phyloP scores from a whole-genome alignment of 1,140 invertebrate species.

The Drosophila equinoxialis region DNA sequence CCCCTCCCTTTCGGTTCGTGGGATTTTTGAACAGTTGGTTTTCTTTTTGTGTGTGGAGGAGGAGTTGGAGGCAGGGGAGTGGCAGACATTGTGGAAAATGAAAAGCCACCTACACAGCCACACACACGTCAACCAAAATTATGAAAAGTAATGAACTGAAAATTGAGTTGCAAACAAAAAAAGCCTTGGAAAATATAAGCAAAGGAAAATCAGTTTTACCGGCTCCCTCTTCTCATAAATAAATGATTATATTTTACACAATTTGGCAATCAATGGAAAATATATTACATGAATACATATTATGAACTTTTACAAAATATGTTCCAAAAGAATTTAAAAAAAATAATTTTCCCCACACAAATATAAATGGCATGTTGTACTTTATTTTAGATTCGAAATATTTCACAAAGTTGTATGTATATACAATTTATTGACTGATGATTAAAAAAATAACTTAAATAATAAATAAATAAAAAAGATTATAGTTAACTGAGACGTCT shows the following conservation, averaged over 20 bases:
- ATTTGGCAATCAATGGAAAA: constrained; percentile 28
- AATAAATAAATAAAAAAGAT: too few relatives aligned
- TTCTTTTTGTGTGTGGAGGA: background rate
- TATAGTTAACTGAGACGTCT: too few relatives aligned
- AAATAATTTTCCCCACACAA: too few relatives aligned
- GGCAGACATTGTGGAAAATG: background rate
- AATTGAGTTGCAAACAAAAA: constrained; percentile 51
- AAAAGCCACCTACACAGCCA: constrained; percentile 27
- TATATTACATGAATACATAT: constrained; percentile 8
- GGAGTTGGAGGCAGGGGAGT: background rate
- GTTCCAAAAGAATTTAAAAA: too few relatives aligned
- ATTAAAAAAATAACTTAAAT: too few relatives aligned
- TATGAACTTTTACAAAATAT: background rate
- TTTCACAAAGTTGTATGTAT: too few relatives aligned
- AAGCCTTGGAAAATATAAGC: background rate
- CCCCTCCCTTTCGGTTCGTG: constrained; percentile 38
- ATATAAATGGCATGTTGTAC: too few relatives aligned
- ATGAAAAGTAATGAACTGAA: constrained; percentile 74
- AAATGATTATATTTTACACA: constrained; percentile 21
- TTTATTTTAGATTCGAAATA: too few relatives aligned
- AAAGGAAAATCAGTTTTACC: background rate
- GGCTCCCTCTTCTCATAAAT: constrained; percentile 14
- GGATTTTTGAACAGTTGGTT: constrained; percentile 70
- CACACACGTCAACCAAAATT: constrained; percentile 48
- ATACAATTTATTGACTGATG: too few relatives aligned